phyloP scores from a whole-genome alignment of 2,797 vertebrate genomes.

The Fundulus diaphanus region DNA sequence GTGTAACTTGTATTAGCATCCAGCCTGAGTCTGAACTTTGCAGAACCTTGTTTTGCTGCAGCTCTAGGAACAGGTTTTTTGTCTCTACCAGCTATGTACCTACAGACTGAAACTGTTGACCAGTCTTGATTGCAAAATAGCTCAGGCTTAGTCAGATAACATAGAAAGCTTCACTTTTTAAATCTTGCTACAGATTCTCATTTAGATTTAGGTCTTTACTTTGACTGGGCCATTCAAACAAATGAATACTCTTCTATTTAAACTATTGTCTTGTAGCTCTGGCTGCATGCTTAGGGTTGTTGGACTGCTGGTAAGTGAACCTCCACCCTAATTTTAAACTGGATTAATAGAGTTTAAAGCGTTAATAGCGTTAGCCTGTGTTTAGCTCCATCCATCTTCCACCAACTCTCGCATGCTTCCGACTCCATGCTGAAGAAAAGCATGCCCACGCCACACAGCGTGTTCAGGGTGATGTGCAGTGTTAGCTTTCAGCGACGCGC shows the following conservation, averaged over 20 bases:
- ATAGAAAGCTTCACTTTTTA: not conserved
- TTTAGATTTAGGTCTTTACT: not conserved
- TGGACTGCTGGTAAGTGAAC: not conserved
- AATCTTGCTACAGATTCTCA: not conserved
- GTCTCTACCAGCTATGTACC: not conserved
- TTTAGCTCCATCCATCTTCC: not conserved
- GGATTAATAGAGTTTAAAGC: no score
- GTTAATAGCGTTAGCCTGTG: not conserved
- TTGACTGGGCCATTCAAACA: not conserved
- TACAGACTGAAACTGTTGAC: no score
- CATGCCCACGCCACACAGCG: not conserved
- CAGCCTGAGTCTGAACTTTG: not conserved
- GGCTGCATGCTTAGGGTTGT: not conserved
- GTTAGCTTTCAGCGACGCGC: not conserved
- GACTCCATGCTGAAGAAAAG: not conserved
- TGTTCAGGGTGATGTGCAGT: not conserved
- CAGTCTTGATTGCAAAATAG: not conserved
- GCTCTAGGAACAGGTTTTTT: not conserved
- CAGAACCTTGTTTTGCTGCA: not conserved
- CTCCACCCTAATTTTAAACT: no score
- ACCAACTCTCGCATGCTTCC: no score
- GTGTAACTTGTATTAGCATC: not conserved
- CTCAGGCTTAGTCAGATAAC: no score
- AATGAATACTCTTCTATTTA: not conserved
- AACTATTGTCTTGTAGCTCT: not conserved